Evolutionary conservation across 92 coral and sea anemone species (phyloP).

Genomic region (Zoanthus gigantus): DNA sequence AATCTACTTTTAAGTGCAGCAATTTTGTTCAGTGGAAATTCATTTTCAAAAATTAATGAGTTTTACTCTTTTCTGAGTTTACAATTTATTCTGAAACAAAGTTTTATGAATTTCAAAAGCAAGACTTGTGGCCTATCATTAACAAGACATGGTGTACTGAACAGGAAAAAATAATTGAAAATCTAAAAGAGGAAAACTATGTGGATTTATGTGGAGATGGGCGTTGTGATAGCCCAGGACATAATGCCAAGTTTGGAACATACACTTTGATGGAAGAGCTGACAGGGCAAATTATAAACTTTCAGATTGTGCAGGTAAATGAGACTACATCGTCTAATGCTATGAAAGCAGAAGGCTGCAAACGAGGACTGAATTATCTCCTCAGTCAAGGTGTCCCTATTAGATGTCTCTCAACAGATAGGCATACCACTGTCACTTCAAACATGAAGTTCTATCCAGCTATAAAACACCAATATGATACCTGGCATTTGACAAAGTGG

Average conservation of each 20-base stretch:
- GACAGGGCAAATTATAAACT: conserved; percentile 55
- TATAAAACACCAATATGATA: conserved; percentile 67
- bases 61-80: conserved; percentile 16
- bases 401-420: conserved; percentile 31
- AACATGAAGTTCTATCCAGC: conserved; percentile 44
- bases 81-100: conserved; percentile 18
- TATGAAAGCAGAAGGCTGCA: conserved; percentile 61
- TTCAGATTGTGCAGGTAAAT: conserved; percentile 65
- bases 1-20: conserved; percentile 24
- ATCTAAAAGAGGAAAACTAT: conserved; percentile 31
- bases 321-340: conserved; percentile 72
- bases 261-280: conserved; percentile 68
- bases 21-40: conserved; percentile 47
- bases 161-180: conserved; percentile 13
- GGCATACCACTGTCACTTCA: conserved; percentile 52
- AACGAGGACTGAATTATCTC: neutral
- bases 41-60: neutral
- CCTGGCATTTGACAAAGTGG: conserved; percentile 72
- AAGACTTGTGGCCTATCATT: conserved; percentile 32
- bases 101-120: conserved; percentile 32
- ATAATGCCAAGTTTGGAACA: conserved; percentile 72
- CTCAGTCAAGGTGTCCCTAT: neutral
- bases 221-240: too few relatives aligned
- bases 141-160: conserved; percentile 44
- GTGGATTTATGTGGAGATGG: conserved; percentile 75